Percentiles rank a stretch among this genome's conserved stretches.
Conservation (phyloP, 2,888 invertebrate genomes). For the Seladonia tumulorum region DNA sequence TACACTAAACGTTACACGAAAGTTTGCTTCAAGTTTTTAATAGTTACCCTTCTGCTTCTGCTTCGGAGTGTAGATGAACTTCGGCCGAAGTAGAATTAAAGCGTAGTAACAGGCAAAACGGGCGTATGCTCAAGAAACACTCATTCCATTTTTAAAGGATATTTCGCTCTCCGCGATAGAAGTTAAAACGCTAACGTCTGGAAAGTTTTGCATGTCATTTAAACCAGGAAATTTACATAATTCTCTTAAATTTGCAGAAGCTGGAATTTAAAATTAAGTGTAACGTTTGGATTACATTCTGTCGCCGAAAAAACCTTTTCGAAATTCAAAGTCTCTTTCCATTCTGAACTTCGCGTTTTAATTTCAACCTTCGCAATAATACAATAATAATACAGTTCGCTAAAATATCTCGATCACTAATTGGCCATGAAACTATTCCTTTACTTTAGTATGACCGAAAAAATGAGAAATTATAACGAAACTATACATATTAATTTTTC, state of each 20-base stretch:
- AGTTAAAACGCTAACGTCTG: conserved; percentile 2
- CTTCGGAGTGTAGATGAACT: background rate
- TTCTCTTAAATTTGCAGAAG: background rate
- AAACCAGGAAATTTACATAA: background rate
- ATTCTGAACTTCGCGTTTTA: background rate
- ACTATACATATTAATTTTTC: no score
- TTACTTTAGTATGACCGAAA: no score
- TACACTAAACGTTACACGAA: background rate
- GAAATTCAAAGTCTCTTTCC: no score
- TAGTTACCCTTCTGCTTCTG: background rate
- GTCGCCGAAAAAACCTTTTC: background rate
- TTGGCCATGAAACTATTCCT: no score
- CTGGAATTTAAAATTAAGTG: background rate
- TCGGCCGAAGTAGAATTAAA: background rate
- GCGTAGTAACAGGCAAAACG: background rate
- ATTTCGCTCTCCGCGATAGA: background rate
- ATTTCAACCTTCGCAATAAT: background rate
- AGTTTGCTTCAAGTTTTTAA: background rate
- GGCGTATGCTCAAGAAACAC: background rate
- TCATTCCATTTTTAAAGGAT: background rate
- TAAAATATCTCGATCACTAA: background rate
- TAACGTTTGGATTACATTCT: background rate
- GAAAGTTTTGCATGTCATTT: conserved; percentile 42
- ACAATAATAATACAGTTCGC: background rate
- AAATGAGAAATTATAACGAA: background rate